phyloP scores from a whole-genome alignment of 2,113 vertebrate genomes.

The Lophius piscatorius region DNA sequence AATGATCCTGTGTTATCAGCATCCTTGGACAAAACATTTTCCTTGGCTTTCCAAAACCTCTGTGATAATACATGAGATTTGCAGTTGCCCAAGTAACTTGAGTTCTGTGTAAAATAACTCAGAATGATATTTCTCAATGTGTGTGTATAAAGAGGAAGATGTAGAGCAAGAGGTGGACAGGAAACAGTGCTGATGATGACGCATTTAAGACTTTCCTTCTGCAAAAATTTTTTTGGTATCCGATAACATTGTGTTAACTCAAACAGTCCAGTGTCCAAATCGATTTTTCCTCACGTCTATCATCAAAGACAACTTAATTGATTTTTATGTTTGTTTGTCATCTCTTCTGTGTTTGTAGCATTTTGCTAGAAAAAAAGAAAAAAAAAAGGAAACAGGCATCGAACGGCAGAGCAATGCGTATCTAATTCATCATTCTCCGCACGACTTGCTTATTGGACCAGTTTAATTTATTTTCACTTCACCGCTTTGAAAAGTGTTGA shows the following conservation, averaged over 20 bases:
- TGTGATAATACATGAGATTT: slow-evolving; percentile 30
- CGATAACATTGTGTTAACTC: slow-evolving; percentile 47
- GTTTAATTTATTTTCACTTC: slow-evolving; percentile 85
- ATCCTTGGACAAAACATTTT: slow-evolving; percentile 27
- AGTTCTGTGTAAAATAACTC: not conserved
- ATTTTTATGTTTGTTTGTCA: slow-evolving; percentile 65
- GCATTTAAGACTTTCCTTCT: slow-evolving; percentile 30
- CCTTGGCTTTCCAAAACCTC: no score
- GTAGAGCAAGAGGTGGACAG: slow-evolving; percentile 10
- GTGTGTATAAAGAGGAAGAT: not conserved
- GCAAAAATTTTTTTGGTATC: slow-evolving; percentile 45
- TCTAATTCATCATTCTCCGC: slow-evolving; percentile 82
- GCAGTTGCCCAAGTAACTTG: not conserved
- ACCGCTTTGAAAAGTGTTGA: slow-evolving; percentile 84
- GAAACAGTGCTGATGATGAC: slow-evolving; percentile 10
- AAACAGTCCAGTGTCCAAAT: slow-evolving; percentile 48
- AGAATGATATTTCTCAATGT: no score
- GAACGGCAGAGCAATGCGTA: slow-evolving; percentile 74
- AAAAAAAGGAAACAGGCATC: slow-evolving; percentile 58
- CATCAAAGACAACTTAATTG: slow-evolving; percentile 59
- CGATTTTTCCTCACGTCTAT: slow-evolving; percentile 55
- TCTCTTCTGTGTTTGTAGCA: slow-evolving; percentile 41
- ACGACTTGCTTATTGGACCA: slow-evolving; percentile 79
- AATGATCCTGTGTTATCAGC: slow-evolving; percentile 60
- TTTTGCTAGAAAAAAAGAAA: slow-evolving; percentile 5